A percentile compares a stretch with the other conserved stretches of the same genome.
phyloP scores from a whole-genome alignment of 2,113 vertebrate species.

The Cyanoramphus novaezelandiae region DNA sequence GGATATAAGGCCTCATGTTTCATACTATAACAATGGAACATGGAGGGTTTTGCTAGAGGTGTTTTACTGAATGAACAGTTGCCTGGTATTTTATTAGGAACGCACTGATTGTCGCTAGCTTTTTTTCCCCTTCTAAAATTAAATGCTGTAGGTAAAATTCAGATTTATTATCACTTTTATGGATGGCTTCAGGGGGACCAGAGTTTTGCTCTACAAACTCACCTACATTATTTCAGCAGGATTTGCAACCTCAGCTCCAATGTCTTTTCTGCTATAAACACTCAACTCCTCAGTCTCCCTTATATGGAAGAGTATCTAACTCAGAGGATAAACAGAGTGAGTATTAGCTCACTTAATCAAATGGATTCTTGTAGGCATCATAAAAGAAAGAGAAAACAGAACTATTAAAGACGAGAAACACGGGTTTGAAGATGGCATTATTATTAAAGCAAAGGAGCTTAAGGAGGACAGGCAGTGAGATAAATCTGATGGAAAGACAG shows the following conservation, averaged over 20 bases:
- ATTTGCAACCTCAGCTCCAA: neutral
- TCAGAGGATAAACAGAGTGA: neutral
- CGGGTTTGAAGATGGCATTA: neutral
- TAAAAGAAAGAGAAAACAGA: neutral
- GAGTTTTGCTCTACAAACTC: neutral
- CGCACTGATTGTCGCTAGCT: fast-evolving
- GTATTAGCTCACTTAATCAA: neutral
- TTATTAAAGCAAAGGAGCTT: neutral
- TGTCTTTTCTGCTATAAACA: neutral
- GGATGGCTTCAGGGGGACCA: neutral
- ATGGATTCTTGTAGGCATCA: neutral
- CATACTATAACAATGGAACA: neutral
- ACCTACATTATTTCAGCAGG: neutral
- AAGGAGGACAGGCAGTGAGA: neutral
- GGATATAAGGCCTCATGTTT: neutral
- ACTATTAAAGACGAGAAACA: neutral
- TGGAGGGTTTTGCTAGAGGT: neutral
- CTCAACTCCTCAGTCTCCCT: neutral
- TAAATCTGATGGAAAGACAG: neutral
- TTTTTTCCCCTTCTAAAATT: neutral
- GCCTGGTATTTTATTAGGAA: neutral
- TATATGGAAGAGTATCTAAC: neutral
- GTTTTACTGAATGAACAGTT: neutral
- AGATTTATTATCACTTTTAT: neutral
- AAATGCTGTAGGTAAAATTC: neutral